Percentiles rank a stretch among this genome's conserved stretches.
These are phyloP conservation scores for Papilio gigon DNA, from an alignment of 2,888 invertebrate species.

Conservation along the genomic window DNA sequence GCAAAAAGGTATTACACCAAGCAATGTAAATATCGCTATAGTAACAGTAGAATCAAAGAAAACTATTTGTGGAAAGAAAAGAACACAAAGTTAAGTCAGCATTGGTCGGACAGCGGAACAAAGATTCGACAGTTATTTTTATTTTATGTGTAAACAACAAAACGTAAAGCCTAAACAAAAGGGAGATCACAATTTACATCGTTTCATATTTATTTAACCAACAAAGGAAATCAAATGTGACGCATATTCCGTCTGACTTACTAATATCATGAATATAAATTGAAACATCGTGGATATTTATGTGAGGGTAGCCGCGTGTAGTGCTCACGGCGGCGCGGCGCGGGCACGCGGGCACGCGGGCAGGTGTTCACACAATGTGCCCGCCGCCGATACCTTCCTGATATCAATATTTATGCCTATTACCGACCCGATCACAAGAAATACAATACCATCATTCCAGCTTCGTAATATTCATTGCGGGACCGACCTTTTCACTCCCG, in stretches of 20 bases:
- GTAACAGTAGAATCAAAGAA: neutral
- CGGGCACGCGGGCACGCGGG: constrained; percentile 48
- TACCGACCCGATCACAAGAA: constrained; percentile 70
- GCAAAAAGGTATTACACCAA: too few species aligned
- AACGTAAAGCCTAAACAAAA: constrained; percentile 28
- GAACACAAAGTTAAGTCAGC: neutral
- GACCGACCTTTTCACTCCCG: constrained; percentile 42
- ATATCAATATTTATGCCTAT: constrained; percentile 79
- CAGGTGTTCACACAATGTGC: constrained; percentile 80
- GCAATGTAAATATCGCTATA: too few species aligned
- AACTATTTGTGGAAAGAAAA: neutral
- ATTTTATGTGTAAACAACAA: constrained; percentile 2
- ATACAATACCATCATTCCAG: constrained; percentile 61
- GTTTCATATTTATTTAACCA: constrained; percentile 66
- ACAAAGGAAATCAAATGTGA: constrained; percentile 80
- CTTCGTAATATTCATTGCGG: constrained; percentile 48
- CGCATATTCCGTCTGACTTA: constrained; percentile 65
- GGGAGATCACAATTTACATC: constrained; percentile 34
- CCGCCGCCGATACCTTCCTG: constrained; percentile 75
- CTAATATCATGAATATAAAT: constrained; percentile 82
- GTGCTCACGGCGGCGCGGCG: constrained; percentile 64
- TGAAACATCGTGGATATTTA: constrained; percentile 81
- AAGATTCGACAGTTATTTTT: constrained; percentile 11
- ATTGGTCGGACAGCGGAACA: neutral
- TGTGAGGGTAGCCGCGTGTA: constrained; percentile 71